phyloP scores from a whole-genome alignment of 2,113 vertebrate genomes.

The Pachyramphus minor region DNA sequence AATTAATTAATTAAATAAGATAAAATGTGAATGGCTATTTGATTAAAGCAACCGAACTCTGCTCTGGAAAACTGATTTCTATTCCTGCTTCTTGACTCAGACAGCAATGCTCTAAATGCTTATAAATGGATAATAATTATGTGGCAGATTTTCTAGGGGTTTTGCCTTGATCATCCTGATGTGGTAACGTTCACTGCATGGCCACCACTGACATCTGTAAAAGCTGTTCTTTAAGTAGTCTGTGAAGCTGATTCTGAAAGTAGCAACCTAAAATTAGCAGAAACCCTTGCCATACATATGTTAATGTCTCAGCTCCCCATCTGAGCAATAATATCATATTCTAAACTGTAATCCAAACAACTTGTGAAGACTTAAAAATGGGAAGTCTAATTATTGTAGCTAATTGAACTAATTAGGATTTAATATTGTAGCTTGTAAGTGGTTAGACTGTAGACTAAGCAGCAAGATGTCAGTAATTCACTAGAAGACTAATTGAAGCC shows the following conservation, averaged over 20 bases:
- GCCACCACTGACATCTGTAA: background rate
- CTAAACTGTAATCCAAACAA: background rate
- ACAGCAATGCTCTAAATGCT: background rate
- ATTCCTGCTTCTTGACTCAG: background rate
- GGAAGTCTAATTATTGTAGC: background rate
- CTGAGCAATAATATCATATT: background rate
- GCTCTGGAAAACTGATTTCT: background rate
- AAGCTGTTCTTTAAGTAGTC: background rate
- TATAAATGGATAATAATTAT: background rate
- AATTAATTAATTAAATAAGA: background rate
- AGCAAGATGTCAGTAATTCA: background rate
- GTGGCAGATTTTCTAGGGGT: background rate
- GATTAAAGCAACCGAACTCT: background rate
- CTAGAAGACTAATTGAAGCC: background rate
- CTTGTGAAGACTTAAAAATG: background rate
- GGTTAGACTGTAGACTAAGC: background rate
- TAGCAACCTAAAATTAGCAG: background rate
- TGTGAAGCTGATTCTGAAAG: background rate
- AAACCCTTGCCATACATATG: background rate
- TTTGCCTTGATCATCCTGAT: background rate
- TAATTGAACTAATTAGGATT: background rate
- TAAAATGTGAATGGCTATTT: background rate
- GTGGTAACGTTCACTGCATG: background rate
- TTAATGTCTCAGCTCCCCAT: background rate
- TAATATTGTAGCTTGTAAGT: background rate